phyloP scores from a whole-genome alignment of 2,113 vertebrate genomes.

The Pardalotus punctatus region DNA sequence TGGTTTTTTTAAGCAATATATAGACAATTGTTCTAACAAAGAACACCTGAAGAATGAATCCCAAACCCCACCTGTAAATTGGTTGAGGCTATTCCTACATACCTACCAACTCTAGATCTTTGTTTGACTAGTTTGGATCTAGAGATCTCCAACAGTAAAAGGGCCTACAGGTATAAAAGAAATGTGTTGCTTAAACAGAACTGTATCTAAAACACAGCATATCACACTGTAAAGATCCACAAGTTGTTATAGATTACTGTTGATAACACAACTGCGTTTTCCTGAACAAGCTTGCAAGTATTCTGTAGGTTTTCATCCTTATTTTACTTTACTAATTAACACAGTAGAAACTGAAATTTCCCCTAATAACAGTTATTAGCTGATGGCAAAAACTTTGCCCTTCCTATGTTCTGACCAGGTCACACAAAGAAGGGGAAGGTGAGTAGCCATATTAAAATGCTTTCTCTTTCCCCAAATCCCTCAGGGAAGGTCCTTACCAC shows the following conservation, averaged over 20 bases:
- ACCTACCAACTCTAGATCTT: not conserved
- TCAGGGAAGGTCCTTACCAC: slow-evolving; percentile 49
- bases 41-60: not conserved
- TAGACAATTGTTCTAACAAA: not conserved
- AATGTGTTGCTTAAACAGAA: not conserved
- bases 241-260: not conserved
- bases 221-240: not conserved
- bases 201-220: not conserved
- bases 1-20: not conserved
- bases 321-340: not conserved
- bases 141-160: not conserved
- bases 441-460: slow-evolving; percentile 41
- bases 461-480: slow-evolving; percentile 19
- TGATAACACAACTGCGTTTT: not conserved
- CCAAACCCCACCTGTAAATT: not conserved
- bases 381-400: not conserved
- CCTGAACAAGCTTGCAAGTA: not conserved
- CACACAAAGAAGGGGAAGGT: slow-evolving; percentile 20
- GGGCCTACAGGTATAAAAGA: not conserved
- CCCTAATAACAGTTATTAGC: not conserved
- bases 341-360: not conserved
- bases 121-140: slow-evolving; percentile 25
- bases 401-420: not conserved
- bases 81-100: not conserved
- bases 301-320: not conserved